Percentiles rank a stretch among this genome's conserved stretches.
These are phyloP conservation scores for Abscondita cerata DNA, from an alignment of 2,888 invertebrate species.

Conservation along the genomic window DNA sequence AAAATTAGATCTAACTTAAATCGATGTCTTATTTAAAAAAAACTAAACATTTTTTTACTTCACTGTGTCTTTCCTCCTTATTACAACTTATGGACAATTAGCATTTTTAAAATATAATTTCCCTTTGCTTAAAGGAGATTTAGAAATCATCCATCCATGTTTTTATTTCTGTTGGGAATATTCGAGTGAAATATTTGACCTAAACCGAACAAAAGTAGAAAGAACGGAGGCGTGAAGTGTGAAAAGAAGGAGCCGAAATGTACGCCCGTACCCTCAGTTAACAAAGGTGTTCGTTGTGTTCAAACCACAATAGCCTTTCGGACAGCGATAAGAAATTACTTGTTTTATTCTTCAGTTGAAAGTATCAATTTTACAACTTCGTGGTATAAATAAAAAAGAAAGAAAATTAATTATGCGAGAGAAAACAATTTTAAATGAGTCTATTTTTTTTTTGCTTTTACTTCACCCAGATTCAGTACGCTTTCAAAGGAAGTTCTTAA, in stretches of 20 bases:
- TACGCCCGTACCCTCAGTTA: constrained; percentile 20
- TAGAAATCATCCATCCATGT: constrained; percentile 16
- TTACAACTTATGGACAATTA: too few species aligned
- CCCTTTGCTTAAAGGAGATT: constrained; percentile 6
- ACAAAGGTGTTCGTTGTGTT: constrained; percentile 25
- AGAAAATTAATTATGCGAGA: neutral
- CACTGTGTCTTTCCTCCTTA: too few species aligned
- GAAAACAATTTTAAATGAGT: too few species aligned
- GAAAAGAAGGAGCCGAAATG: constrained; percentile 29
- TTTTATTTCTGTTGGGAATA: constrained; percentile 17
- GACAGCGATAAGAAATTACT: constrained; percentile 20
- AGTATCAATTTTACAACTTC: constrained; percentile 23
- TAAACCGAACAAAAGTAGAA: constrained; percentile 28
- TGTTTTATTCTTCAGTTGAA: constrained; percentile 24
- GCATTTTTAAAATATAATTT: too few species aligned
- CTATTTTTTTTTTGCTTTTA: too few species aligned
- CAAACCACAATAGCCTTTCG: constrained; percentile 27
- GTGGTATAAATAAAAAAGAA: constrained; percentile 17
- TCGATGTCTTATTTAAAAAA: too few species aligned
- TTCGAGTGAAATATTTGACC: constrained; percentile 27
- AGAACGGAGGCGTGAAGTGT: constrained; percentile 31
- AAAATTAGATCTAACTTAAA: too few species aligned
- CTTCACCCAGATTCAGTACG: too few species aligned
- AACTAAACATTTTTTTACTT: too few species aligned
- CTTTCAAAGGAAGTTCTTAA: too few species aligned